Conservation (phyloP, 2,113 vertebrate species). For the Strigops habroptila region DNA sequence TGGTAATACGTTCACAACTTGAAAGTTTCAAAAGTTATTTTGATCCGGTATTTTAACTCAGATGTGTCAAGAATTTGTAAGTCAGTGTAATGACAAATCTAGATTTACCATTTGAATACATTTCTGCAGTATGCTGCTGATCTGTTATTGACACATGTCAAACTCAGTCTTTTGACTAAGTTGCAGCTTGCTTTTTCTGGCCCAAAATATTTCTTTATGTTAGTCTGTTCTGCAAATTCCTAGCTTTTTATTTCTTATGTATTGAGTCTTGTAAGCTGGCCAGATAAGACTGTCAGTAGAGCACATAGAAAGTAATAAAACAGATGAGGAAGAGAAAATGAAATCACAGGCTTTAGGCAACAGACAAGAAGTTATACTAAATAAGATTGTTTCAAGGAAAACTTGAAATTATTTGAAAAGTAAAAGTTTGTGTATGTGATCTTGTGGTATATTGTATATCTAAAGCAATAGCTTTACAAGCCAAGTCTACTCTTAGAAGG, state of each 20-base stretch:
- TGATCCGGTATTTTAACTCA: neutral
- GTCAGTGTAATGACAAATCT: neutral
- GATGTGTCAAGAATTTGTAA: neutral
- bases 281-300: neutral
- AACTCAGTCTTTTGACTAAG: neutral
- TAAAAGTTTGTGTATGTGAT: neutral
- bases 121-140: neutral
- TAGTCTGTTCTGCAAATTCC: neutral
- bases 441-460: neutral
- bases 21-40: neutral
- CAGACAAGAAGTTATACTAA: neutral
- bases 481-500: neutral
- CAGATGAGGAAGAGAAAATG: neutral
- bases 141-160: neutral
- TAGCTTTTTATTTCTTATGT: neutral
- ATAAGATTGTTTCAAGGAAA: neutral
- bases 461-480: neutral
- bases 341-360: neutral
- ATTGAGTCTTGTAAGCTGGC: neutral
- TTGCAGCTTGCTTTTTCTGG: neutral
- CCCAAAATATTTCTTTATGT: neutral
- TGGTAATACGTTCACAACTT: neutral
- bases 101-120: neutral
- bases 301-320: neutral
- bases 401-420: neutral